Evolutionary conservation across 2,797 vertebrate genomes (phyloP), one percentile per base, ranked within the genome.

Genomic region (Alectoris magna): DNA sequence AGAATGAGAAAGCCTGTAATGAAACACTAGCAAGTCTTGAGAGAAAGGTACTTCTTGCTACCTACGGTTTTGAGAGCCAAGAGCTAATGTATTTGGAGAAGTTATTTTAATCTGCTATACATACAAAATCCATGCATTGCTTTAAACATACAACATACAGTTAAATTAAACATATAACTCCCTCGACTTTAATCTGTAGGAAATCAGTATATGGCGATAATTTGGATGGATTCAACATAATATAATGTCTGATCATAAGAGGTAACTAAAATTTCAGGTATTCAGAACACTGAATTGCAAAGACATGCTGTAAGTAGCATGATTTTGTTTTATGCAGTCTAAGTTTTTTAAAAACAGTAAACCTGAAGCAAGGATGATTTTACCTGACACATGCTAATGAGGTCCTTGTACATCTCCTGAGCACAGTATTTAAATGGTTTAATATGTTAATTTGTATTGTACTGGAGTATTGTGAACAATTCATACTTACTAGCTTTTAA

Each of bases 1-100:
- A 99, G 95, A 98, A 98, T 88, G 98, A 98, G 94, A 98, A 98
- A 96, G 98, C 88, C 88, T 98, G 97, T 95, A 97, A 96, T 87
- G 97, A 98, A 85, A 97, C 98, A 84, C 90, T 98, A 79, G 98
- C 98, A 96, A 98, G 97, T 92, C 97, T 99, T 94, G 98, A 99
- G 92, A 99, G 97, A 96, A 99, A 99, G 98, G 98, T 99, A 95
- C 34, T 64, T 91, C 55, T 91, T 96, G 48, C 74, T 79, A 17
- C 58, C 69, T 43, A 31, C 91, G 69, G 34, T 89, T 81, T 75
- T 62, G 10, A 2, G 21, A 64, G 74, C 14, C 18, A 81, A 66
- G 93, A 70, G 23, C 68, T 55, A 13, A 7, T 85, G 72, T 60
- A 68, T 85, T 90, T 87, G 51, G 31, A 44, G 18, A 93, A 81